phyloP scores from a whole-genome alignment of 2,888 invertebrate genomes.

The Cosmopolites sordidus region DNA sequence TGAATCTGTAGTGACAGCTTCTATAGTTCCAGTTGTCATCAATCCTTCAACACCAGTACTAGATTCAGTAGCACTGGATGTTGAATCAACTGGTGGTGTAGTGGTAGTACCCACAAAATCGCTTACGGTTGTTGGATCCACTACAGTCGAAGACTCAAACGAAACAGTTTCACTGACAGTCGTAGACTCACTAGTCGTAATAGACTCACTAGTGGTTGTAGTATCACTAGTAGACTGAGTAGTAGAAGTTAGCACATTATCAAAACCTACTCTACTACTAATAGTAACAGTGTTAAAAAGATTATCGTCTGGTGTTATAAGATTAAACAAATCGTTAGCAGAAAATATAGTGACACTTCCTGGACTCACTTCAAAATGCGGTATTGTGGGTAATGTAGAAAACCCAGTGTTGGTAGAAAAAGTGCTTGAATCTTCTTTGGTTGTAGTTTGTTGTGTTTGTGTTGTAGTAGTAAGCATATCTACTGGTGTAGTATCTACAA shows the following conservation, averaged over 20 bases:
- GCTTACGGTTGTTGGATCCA: constrained; percentile 24
- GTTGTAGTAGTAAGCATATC: constrained; percentile 7
- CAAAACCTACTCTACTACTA: constrained; percentile 49
- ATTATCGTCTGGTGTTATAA: constrained; percentile 53
- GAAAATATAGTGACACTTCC: constrained; percentile 45
- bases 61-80: constrained; percentile 22
- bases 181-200: neutral
- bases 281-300: constrained; percentile 52
- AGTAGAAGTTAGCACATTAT: constrained; percentile 29
- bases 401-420: constrained; percentile 36
- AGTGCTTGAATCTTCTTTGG: constrained; percentile 47
- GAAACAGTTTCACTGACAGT: neutral
- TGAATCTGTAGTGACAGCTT: constrained; percentile 20
- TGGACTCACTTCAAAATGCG: constrained; percentile 46
- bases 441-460: constrained; percentile 40
- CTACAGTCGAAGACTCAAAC: constrained; percentile 19
- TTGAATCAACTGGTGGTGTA: constrained; percentile 22
- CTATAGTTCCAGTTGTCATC: constrained; percentile 15
- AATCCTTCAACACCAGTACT: constrained; percentile 2
- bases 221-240: constrained; percentile 25
- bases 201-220: constrained; percentile 17
- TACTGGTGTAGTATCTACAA: constrained; percentile 3
- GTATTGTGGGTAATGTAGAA: constrained; percentile 35
- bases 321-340: constrained; percentile 44
- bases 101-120: constrained; percentile 26